These are phyloP conservation scores for Tridacna gigas DNA, from an alignment of 2,888 invertebrate genomes.

Conservation along the genomic window DNA sequence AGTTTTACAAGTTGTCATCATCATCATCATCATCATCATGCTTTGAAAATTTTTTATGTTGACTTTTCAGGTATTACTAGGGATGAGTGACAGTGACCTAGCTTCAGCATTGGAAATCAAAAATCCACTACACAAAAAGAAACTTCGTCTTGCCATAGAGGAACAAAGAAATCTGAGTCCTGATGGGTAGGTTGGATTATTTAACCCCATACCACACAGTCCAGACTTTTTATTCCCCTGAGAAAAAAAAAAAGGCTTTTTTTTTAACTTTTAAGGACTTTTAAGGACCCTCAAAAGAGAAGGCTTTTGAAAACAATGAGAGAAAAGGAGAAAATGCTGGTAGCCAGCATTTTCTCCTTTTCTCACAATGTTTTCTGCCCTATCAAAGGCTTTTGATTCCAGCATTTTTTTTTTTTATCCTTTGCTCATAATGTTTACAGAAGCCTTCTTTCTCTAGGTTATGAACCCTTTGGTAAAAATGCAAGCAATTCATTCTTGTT, in stretches of 20 bases:
- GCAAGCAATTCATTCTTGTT: too few species aligned
- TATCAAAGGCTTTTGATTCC: too few species aligned
- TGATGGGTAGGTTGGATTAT: slow-evolving; percentile 4
- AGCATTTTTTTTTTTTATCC: too few species aligned
- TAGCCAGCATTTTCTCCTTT: not conserved
- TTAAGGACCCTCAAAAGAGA: too few species aligned
- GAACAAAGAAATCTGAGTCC: slow-evolving; percentile 92
- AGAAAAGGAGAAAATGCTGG: not conserved
- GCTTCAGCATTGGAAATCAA: slow-evolving; percentile 95
- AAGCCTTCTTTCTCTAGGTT: too few species aligned
- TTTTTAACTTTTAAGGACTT: not conserved
- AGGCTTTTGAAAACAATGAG: not conserved
- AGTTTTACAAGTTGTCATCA: too few species aligned
- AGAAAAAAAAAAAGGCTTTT: not conserved
- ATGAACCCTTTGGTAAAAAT: too few species aligned
- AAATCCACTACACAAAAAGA: slow-evolving; percentile 97
- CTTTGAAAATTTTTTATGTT: too few species aligned
- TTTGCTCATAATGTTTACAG: too few species aligned
- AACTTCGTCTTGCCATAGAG: slow-evolving; percentile 95
- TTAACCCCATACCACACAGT: not conserved
- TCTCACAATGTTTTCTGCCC: not conserved
- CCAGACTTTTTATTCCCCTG: not conserved
- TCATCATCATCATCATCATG: too few species aligned
- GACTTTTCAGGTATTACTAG: slow-evolving; percentile 91
- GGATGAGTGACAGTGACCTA: slow-evolving; percentile 95